Base-by-base conservation (phyloP, 2,113 vertebrate genomes). In the Aphyosemion australe region DNA sequence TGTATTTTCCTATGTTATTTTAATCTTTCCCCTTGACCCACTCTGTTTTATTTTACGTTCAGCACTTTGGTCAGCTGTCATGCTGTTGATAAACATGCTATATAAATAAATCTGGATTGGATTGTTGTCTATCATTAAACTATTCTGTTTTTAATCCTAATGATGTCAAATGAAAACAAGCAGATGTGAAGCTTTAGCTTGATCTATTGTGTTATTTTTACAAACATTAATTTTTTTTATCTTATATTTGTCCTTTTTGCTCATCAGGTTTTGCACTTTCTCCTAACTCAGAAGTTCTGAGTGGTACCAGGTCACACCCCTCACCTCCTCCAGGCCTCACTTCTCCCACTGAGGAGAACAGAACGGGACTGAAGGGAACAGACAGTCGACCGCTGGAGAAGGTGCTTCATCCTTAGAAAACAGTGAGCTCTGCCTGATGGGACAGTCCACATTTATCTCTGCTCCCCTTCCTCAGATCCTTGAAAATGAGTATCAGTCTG, bases 301-400 rank as follows among this genome's bases (percentile, higher is more conserved):
- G 55, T 53, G 57, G 69, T n/a, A 55, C 48, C 7, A 93, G 92
- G 66, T 55, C 75, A 20, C 88, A 83, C 2, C 93, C 82, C 1
- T 75, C 60, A 12, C 87, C 87, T 6, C 93, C 93, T 53, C 93
- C 92, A 14, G 92, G 93, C 51, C 83, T 94, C 43, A 65, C n/a
- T 15, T 58, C 87, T 74, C 80, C 79, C 4, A 37, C 68, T 20
- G 91, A 93, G 0, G 92, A 93, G 34, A 82, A 74, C 1, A 74
- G 88, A 70, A 48, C 66, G 1, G 82, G 78, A 47, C 65, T 87
- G 43, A 93, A 87, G 69, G 88, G 69, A 50, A 49, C 80, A 19
- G 92, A 93, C 1, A 74, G 76, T 37, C 74, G 86, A 10, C 90
- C 84, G 18, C 79, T 92, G 61, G 92, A 92, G 55, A 93, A 94